A percentile compares a stretch with the other conserved stretches of the same genome.
phyloP scores from a whole-genome alignment of 2,888 invertebrate species.

The Meteorus cinctellus region DNA sequence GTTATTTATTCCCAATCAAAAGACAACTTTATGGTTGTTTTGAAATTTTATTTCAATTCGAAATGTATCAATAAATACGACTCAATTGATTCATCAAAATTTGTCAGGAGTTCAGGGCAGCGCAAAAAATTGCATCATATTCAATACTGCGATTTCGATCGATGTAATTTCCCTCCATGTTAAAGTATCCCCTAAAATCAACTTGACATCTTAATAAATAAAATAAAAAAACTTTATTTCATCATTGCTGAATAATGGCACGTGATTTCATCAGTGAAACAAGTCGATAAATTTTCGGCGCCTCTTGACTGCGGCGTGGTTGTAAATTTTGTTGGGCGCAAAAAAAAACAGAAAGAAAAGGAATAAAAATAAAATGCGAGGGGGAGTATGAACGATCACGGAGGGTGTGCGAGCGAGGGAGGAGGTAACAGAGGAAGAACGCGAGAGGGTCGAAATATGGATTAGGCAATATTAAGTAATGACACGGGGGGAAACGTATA shows the following conservation, averaged over 20 bases:
- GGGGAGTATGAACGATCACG: constrained; percentile 34
- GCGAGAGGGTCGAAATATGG: constrained; percentile 50
- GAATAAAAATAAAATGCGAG: constrained; percentile 18
- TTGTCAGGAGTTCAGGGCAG: too few relatives aligned
- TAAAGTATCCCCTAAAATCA: not conserved
- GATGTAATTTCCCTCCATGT: too few relatives aligned
- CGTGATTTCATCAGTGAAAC: constrained; percentile 12
- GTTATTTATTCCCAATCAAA: too few relatives aligned
- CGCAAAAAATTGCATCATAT: too few relatives aligned
- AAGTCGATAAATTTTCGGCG: constrained; percentile 47
- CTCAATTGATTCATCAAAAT: too few relatives aligned
- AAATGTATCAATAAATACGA: too few relatives aligned
- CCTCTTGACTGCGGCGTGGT: constrained; percentile 23
- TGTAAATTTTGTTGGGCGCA: constrained; percentile 44
- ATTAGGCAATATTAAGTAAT: constrained; percentile 62
- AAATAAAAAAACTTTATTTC: not conserved
- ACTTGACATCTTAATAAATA: not conserved
- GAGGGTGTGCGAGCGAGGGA: constrained; percentile 29
- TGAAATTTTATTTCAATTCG: too few relatives aligned
- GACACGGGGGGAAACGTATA: constrained; percentile 45
- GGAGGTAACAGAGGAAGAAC: not conserved
- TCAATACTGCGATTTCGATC: too few relatives aligned
- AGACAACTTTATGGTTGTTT: too few relatives aligned
- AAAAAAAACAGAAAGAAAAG: constrained; percentile 27
- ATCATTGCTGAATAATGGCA: not conserved